phyloP scores from a whole-genome alignment of 2,113 vertebrate genomes.

The Mohoua ochrocephala region DNA sequence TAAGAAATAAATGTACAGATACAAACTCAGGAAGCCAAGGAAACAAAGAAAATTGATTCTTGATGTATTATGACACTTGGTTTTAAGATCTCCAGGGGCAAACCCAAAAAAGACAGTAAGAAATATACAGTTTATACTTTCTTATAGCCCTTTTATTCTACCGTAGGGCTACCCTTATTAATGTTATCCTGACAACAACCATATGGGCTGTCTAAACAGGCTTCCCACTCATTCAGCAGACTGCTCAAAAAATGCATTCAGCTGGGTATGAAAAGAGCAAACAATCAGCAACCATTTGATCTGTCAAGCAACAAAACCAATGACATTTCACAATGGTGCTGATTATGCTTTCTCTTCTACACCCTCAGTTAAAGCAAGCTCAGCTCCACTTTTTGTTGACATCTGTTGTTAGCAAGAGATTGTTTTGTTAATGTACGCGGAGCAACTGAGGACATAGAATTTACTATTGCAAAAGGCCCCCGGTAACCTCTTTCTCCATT shows the following conservation, averaged over 20 bases:
- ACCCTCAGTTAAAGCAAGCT: background rate
- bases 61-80: background rate
- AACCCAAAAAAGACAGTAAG: background rate
- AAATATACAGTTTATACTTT: background rate
- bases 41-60: background rate
- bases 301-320: background rate
- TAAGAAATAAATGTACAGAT: background rate
- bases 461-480: constrained; percentile 13
- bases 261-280: background rate
- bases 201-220: background rate
- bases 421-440: background rate
- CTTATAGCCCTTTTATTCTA: background rate
- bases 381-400: constrained; percentile 19
- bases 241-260: background rate
- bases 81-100: background rate
- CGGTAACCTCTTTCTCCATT: background rate
- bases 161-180: background rate
- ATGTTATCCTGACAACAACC: background rate
- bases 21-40: background rate
- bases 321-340: constrained; percentile 22
- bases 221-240: constrained; percentile 8
- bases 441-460: background rate
- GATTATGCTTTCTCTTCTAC: background rate
- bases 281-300: constrained; percentile 14
- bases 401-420: background rate